These are phyloP conservation scores for Steinernema scapterisci DNA, from an alignment of 2,888 invertebrate genomes.

Conservation along the genomic window DNA sequence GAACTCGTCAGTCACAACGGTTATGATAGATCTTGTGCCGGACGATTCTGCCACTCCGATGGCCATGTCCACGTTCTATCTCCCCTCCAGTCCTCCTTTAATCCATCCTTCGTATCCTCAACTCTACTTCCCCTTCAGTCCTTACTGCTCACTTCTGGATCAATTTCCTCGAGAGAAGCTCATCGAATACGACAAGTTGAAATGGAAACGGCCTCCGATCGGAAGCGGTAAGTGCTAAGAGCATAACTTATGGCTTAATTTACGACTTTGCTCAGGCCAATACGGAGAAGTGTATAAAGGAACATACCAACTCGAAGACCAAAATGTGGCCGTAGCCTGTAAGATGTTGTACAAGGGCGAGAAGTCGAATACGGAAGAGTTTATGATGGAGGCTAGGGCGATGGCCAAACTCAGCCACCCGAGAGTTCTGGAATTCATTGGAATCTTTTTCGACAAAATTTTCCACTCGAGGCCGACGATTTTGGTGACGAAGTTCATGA, in stretches of 20 bases:
- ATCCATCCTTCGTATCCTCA: not conserved
- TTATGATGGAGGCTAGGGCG: not conserved
- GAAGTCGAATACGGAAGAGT: not conserved
- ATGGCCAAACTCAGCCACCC: not conserved
- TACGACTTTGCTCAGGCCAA: not conserved
- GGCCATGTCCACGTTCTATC: too few relatives aligned
- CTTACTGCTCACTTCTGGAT: not conserved
- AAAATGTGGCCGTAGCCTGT: not conserved
- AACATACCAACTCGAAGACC: not conserved
- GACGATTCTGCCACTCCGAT: too few relatives aligned
- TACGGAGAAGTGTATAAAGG: slow-evolving; percentile 10
- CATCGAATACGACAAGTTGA: not conserved
- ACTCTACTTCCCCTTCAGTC: not conserved
- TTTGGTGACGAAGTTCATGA: slow-evolving; percentile 4
- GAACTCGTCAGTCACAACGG: too few relatives aligned
- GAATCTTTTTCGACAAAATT: not conserved
- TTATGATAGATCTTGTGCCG: too few relatives aligned
- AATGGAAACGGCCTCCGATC: not conserved
- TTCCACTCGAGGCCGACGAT: not conserved
- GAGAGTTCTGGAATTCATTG: not conserved
- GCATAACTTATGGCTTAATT: not conserved
- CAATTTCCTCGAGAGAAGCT: not conserved
- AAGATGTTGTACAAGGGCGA: not conserved
- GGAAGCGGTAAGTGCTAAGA: not conserved
- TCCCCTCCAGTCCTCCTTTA: not conserved